Base-by-base conservation (phyloP, 53 echinoderm and acorn worm species). In the Astropecten irregularis region DNA sequence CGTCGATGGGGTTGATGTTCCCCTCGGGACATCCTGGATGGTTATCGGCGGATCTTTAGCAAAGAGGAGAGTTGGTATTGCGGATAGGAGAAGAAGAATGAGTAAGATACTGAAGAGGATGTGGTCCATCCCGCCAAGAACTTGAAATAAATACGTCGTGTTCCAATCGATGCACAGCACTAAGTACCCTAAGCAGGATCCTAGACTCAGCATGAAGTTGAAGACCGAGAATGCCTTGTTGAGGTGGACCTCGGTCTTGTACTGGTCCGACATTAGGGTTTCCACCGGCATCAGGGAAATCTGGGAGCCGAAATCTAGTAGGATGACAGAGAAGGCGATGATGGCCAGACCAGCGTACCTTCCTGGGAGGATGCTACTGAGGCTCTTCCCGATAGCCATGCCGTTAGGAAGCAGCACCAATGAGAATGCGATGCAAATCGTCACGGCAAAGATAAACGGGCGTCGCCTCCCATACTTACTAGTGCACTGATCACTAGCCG, bases 241-340 rank as follows among this genome's bases (percentile, higher is more conserved):
- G 8, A 92, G 90, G 25, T 99, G 92, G 0, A 76, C 69, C 46
- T 95, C 94, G 0, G 84, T 71, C 37, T 85, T 66, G 49, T 92
- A 94, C 8, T 92, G 92, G 51, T 99, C 99, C 10, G 94, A 94
- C 48, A 99, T 73, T 8, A 99, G 73, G 3, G 94, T 89, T 39
- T 99, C 99, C 51, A 99, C 61, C 0, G 99, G 99, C 27, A 94
- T 94, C 56, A 90, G 92, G 15, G 90, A 84, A 15, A 92, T 60
- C 79, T 99, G 99, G 3, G 99, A 87, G 36, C 94, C 92, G 42
- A 99, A 92, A 63, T 99, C 99, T 6, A 99, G 88, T 21, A 92
- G 77, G 38, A 99, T 83, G 22, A 99, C 94, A 10, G 88, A 71
- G 33, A 91, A 73, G 8, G 94, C 88, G 31, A 99, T 38, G 1